These are phyloP conservation scores for Hermatobates lingyangjiaoensis DNA, from an alignment of 1,140 invertebrate genomes.

Conservation along the genomic window DNA sequence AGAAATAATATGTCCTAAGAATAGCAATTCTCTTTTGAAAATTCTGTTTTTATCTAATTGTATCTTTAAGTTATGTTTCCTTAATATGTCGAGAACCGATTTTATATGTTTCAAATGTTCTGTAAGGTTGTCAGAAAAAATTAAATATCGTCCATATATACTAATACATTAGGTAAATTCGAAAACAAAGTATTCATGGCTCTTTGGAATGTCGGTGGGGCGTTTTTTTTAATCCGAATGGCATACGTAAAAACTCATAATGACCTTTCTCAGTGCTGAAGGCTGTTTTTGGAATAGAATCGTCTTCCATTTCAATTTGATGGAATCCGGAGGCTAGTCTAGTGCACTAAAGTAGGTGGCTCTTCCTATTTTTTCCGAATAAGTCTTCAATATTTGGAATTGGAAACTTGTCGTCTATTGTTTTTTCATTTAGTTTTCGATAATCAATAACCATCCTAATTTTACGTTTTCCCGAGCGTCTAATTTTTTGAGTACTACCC, in stretches of 20 bases:
- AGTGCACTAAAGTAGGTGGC: constrained; percentile 13
- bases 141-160: constrained; percentile 27
- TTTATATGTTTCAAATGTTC: constrained; percentile 18
- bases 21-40: constrained; percentile 23
- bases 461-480: too few relatives aligned
- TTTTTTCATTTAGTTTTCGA: too few relatives aligned
- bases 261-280: constrained; percentile 14
- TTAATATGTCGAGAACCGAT: constrained; percentile 22
- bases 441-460: too few relatives aligned
- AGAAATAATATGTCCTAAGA: constrained; percentile 25
- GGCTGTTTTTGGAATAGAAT: constrained; percentile 13
- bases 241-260: constrained; percentile 14
- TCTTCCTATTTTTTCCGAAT: neutral
- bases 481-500: too few relatives aligned
- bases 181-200: constrained; percentile 23
- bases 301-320: constrained; percentile 20
- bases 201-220: constrained; percentile 11
- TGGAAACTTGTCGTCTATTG: constrained; percentile 10
- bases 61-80: constrained; percentile 23
- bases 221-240: constrained; percentile 13
- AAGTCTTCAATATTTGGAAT: constrained; percentile 3
- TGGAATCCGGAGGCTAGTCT: constrained; percentile 17
- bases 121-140: constrained; percentile 21
- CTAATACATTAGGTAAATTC: constrained; percentile 17
- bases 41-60: constrained; percentile 29